These are phyloP conservation scores for Aegotheles bennettii DNA, from an alignment of 2,113 vertebrate species.

Conservation along the genomic window DNA sequence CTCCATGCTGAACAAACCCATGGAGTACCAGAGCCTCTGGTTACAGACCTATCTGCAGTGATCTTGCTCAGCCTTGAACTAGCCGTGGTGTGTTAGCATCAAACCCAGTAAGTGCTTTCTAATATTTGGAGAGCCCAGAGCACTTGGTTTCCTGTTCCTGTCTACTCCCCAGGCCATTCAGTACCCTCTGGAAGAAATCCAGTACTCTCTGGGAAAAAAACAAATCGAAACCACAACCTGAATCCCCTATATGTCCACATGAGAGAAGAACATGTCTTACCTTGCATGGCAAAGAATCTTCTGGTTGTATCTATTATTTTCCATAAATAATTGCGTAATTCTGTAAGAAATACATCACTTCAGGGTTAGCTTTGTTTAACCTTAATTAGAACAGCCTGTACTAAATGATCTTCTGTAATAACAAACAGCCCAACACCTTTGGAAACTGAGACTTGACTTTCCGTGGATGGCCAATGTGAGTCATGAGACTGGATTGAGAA, in stretches of 20 bases:
- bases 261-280: not conserved
- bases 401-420: not conserved
- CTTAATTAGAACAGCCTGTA: conserved; percentile 43
- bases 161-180: not conserved
- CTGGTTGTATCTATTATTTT: not conserved
- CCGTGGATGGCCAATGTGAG: not conserved
- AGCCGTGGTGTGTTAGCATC: fast-evolving
- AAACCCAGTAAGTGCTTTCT: not conserved
- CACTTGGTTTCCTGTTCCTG: not conserved
- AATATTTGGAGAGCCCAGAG: not conserved
- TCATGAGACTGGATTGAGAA: too few relatives aligned
- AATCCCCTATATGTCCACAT: not conserved
- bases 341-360: conserved; percentile 37
- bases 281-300: not conserved
- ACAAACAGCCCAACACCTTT: not conserved
- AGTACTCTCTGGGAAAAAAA: not conserved
- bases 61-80: not conserved
- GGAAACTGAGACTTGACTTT: not conserved
- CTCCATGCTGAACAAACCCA: too few relatives aligned
- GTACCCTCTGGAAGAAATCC: not conserved
- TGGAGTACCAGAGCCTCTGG: not conserved
- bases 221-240: not conserved
- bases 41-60: not conserved
- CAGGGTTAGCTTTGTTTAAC: conserved; percentile 30
- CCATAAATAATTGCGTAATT: not conserved